phyloP scores from a whole-genome alignment of 2,113 vertebrate genomes.

The Oophaga pumilio region DNA sequence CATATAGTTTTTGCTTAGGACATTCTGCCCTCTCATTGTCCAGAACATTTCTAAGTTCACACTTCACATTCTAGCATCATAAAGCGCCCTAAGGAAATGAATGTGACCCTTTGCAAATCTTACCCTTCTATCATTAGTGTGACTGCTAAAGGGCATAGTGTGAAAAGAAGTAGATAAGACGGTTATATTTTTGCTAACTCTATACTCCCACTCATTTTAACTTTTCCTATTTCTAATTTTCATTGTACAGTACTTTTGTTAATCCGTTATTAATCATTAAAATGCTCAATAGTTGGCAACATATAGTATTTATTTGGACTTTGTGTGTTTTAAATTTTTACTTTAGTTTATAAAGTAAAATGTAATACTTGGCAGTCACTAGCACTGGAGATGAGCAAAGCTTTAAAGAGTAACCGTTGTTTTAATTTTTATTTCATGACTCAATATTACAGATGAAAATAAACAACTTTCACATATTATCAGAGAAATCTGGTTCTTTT shows the following conservation, averaged over 20 bases:
- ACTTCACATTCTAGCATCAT: slow-evolving; percentile 9
- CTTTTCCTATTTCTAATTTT: not conserved
- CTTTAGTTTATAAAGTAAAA: not conserved
- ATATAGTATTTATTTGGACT: not conserved
- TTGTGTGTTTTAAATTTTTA: not conserved
- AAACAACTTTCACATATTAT: too few species aligned
- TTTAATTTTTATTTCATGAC: too few species aligned
- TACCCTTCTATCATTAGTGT: not conserved
- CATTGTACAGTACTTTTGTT: not conserved
- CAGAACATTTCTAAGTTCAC: not conserved
- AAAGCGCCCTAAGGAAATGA: not conserved
- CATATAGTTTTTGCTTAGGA: not conserved
- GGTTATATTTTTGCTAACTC: not conserved
- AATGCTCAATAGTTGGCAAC: not conserved
- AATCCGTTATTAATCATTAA: not conserved
- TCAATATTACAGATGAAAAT: too few species aligned
- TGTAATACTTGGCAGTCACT: not conserved
- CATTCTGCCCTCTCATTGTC: not conserved
- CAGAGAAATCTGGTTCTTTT: too few species aligned
- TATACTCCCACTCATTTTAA: not conserved
- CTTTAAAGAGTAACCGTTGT: not conserved
- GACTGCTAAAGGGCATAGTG: not conserved
- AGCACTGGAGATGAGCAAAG: not conserved
- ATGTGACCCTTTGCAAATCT: not conserved
- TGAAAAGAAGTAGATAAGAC: not conserved